Base-by-base conservation (phyloP, 1,140 invertebrate genomes). In the Drosophila orena region DNA sequence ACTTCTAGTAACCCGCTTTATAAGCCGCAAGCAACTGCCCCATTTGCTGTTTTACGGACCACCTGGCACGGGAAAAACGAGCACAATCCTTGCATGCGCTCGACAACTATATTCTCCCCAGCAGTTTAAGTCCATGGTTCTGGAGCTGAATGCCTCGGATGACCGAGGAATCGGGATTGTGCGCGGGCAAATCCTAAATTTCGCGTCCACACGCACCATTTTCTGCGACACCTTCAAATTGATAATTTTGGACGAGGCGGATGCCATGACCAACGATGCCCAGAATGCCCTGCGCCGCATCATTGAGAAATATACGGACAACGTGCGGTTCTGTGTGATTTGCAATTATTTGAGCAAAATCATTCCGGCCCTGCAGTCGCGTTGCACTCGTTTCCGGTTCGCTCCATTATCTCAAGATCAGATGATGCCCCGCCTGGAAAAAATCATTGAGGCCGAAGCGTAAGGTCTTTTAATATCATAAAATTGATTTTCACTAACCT, bases 191-290 rank as follows among this genome's bases (percentile, higher is more conserved):
- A 98, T 99, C 77, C 93, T 99, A n/a, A 99, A 96, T 92, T 99
- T 99, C 95, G 98, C 99, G 1, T 98, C 97, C 69, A 99, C 98
- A n/a, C 95, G 97, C 90, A 98, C 98, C 8, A 97, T 99, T 81
- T 99, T 99, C 91, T 98, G 96, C 93, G 95, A 96, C 56, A 97
- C 97, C 1, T 98, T 97, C 75, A 99, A 99, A 93, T 93, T 99
- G 12, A 97, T 99, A 44, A 99, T 99, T 78, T 93, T 99, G 11
- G 99, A 99, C 95, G 99, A 99, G 95, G 99, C 99, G 10, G 99
- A 99, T 95, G 98, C 99, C 2, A 99, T 99, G 99, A 99, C 99
- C 3, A 97, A 98, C 92, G 98, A 99, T 95, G 99, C 99, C 4
- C 99, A 99, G 93, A 99, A 99, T 95, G 98, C 99, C 34, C 93